Base-by-base conservation (phyloP, 2,888 invertebrate genomes). In the Chromoteleia sp. region DNA sequence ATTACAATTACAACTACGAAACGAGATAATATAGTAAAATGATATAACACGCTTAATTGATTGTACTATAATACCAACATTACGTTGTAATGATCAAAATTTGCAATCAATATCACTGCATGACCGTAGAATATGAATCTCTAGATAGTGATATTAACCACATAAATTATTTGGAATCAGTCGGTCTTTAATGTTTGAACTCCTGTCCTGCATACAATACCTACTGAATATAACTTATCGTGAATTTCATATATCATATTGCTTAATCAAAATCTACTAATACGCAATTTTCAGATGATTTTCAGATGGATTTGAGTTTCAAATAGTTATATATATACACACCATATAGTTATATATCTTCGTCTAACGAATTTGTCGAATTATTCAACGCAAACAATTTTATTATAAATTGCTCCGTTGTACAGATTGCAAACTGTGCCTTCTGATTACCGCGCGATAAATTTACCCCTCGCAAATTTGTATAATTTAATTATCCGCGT, bases 401-500 rank as follows among this genome's bases (percentile, higher is more conserved):
- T 54, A 54, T 33, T 33, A 36, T 33, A 54, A 36, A 54, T 54
- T 36, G 36, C 14, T 54, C 19, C 36, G 21, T 54, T 17, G 33
- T 56, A 19, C 17, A 12, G 36, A 36, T 56, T 56, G 56, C 48
- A 36, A 63, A 15, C 15, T 39, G 7, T 29, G 12, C 14, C 17
- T 39, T 5, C 3, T 52, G 29, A 43, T 73, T 54, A 43, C 43
- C 54, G 17, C 56, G 21, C 48, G 25, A 74, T 74, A 74, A 45
- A 63, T 74, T 65, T 56, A 6, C 54, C 48, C 12, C 33, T 52
- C 19, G 39, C 63, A 43, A 54, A 65, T 56, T 65, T 63, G 52
- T 48, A 39, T 59, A 76, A 76, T 76, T 76, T 75, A 65, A 75
- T 75, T 65, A 75, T 75, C 56, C 75, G 65, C 19, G 33, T 14